phyloP scores from a whole-genome alignment of 2,888 invertebrate species.

The Danaus chrysippus region DNA sequence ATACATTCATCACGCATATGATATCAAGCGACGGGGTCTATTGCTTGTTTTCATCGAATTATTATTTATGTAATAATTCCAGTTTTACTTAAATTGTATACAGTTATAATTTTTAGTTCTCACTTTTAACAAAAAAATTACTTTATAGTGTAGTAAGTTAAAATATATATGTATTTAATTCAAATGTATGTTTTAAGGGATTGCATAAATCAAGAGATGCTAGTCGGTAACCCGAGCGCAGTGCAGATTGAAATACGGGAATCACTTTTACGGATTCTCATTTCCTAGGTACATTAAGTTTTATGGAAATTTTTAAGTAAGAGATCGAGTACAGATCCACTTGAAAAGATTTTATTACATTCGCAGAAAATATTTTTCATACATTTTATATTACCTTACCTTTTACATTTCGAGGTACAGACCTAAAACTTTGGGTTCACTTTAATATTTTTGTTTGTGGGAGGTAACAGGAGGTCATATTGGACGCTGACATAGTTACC shows the following conservation, averaged over 20 bases:
- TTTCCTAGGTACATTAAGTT: slow-evolving; percentile 25
- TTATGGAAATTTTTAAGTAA: slow-evolving; percentile 24
- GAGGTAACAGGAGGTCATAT: too few species aligned
- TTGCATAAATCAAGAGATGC: slow-evolving; percentile 18
- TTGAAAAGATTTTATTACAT: slow-evolving; percentile 4
- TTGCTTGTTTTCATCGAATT: too few species aligned
- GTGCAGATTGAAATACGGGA: slow-evolving; percentile 21
- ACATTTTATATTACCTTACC: neutral
- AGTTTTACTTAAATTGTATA: too few species aligned
- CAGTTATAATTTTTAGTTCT: too few species aligned
- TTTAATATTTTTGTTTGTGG: too few species aligned
- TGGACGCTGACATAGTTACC: too few species aligned
- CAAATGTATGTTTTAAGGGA: slow-evolving; percentile 6
- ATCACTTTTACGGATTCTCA: slow-evolving; percentile 22
- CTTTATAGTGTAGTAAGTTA: neutral
- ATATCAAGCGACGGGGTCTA: too few species aligned
- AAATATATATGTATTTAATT: slow-evolving; percentile 2
- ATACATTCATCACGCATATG: too few species aligned
- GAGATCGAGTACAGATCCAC: neutral
- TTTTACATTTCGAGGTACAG: too few species aligned
- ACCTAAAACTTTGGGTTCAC: too few species aligned
- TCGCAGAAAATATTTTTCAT: neutral
- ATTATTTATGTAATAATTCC: too few species aligned
- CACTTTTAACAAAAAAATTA: too few species aligned
- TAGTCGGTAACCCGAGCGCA: slow-evolving; percentile 14